phyloP scores from a whole-genome alignment of 2,888 invertebrate species.

The Callyntrura guangdongensis region DNA sequence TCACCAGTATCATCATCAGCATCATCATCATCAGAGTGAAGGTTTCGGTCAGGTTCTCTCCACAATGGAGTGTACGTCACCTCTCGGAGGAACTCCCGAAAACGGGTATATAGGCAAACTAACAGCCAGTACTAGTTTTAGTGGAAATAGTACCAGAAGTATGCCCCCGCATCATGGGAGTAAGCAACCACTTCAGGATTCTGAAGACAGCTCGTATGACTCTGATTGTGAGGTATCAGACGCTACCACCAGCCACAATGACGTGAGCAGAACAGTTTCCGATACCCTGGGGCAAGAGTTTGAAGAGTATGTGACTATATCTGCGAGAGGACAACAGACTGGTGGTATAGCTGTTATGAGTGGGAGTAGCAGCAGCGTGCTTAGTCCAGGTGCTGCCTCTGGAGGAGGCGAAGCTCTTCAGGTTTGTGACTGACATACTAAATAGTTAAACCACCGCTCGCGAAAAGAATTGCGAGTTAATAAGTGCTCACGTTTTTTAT shows the following conservation, averaged over 20 bases:
- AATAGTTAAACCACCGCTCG: background rate
- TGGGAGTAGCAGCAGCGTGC: background rate
- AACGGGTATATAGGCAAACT: conserved; percentile 51
- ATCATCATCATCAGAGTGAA: conserved; percentile 32
- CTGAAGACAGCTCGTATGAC: conserved; percentile 95
- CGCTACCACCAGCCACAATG: conserved; percentile 90
- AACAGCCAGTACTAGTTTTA: conserved; percentile 71
- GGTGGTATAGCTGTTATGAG: conserved; percentile 39
- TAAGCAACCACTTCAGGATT: conserved; percentile 84
- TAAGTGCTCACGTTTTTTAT: background rate
- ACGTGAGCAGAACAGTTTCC: conserved; percentile 93
- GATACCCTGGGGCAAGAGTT: conserved; percentile 95
- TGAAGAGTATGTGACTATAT: conserved; percentile 91
- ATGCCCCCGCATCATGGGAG: conserved; percentile 47
- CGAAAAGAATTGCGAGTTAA: background rate
- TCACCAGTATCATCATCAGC: conserved; percentile 42
- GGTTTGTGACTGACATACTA: conserved; percentile 49
- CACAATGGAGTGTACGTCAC: conserved; percentile 59
- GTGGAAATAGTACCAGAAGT: conserved; percentile 66
- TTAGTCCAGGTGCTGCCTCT: conserved; percentile 55
- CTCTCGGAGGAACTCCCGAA: conserved; percentile 66
- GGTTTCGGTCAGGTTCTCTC: conserved; percentile 58
- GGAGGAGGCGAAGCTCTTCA: conserved; percentile 55
- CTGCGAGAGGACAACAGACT: conserved; percentile 68
- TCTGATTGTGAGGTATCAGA: conserved; percentile 89